These are phyloP conservation scores for Stomorhina lunata DNA, from an alignment of 2,888 invertebrate species.

Conservation along the genomic window DNA sequence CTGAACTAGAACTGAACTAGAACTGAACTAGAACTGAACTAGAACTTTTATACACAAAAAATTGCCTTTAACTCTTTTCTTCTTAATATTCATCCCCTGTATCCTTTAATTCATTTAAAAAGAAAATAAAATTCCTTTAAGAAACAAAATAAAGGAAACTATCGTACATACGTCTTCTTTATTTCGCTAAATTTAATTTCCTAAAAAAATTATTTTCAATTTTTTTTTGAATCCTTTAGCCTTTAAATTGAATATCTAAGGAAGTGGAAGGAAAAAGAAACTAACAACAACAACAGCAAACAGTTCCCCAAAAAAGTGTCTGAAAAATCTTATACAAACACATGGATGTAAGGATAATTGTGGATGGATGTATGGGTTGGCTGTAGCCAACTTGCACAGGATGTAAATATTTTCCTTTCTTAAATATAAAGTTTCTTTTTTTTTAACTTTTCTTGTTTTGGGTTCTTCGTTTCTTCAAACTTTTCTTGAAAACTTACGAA, in stretches of 20 bases:
- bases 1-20: too few species aligned
- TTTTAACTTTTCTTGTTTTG: neutral
- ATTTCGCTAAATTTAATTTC: slow-evolving; percentile 49
- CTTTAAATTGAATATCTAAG: slow-evolving; percentile 44
- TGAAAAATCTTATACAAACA: neutral
- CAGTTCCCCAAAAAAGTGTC: neutral
- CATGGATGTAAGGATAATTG: neutral
- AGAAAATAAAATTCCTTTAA: neutral
- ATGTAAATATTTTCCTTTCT: slow-evolving; percentile 60
- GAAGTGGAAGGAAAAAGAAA: neutral
- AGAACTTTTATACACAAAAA: too few species aligned
- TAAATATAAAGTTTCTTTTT: slow-evolving; percentile 42
- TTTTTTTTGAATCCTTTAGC: slow-evolving; percentile 41
- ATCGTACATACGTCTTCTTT: neutral
- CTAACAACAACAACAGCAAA: slow-evolving; percentile 5
- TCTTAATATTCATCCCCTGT: neutral
- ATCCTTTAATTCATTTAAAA: neutral
- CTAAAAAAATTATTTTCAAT: slow-evolving; percentile 53
- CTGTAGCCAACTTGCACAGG: slow-evolving; percentile 45
- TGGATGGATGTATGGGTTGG: neutral
- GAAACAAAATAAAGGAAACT: neutral
- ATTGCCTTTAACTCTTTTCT: neutral
- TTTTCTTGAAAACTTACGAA: slow-evolving; percentile 37
- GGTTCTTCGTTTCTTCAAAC: neutral
- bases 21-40: too few species aligned